A percentile compares a stretch with the other conserved stretches of the same genome.
Evolutionary conservation across 1,140 invertebrate species (phyloP).

Genomic region (Drosophila athabasca): DNA sequence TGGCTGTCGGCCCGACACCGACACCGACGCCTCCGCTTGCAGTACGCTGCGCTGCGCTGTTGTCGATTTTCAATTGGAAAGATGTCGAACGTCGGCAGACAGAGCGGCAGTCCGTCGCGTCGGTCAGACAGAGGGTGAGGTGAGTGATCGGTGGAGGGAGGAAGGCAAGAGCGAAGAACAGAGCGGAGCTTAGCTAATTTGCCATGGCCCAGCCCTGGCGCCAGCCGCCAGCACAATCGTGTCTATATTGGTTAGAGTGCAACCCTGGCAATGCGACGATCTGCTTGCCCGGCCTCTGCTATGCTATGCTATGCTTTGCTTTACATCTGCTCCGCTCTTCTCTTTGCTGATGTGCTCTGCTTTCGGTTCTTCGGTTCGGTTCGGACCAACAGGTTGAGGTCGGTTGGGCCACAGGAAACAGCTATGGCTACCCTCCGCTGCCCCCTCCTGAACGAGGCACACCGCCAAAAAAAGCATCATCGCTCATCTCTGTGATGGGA

Average conservation of each 20-base stretch:
- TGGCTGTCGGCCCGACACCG: slow-evolving; percentile 9
- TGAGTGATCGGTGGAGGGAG: background rate
- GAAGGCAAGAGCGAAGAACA: background rate
- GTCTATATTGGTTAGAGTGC: slow-evolving; percentile 15
- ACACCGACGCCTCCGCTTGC: slow-evolving; percentile 62
- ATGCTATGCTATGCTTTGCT: slow-evolving; percentile 1
- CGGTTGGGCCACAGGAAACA: slow-evolving; percentile 56
- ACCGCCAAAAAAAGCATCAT: too few species aligned
- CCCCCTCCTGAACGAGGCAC: background rate
- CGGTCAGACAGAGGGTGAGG: slow-evolving; percentile 8
- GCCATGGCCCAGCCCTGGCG: slow-evolving; percentile 67
- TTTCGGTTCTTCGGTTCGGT: too few species aligned
- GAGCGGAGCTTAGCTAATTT: slow-evolving; percentile 64
- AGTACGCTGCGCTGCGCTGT: slow-evolving; percentile 57
- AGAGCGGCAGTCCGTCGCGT: slow-evolving; percentile 43
- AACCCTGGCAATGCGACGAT: slow-evolving; percentile 49
- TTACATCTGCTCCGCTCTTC: too few species aligned
- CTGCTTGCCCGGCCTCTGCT: slow-evolving; percentile 10
- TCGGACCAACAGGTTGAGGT: slow-evolving; percentile 40
- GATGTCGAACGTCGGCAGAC: slow-evolving; percentile 38
- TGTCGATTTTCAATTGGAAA: slow-evolving; percentile 75
- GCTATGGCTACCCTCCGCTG: background rate
- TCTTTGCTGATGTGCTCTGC: too few species aligned
- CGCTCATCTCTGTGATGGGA: slow-evolving; percentile 1
- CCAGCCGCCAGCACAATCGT: slow-evolving; percentile 37